Percentiles rank a stretch among this genome's conserved stretches.
phyloP scores from a whole-genome alignment of 2,888 invertebrate genomes.

The Sepiola atlantica region DNA sequence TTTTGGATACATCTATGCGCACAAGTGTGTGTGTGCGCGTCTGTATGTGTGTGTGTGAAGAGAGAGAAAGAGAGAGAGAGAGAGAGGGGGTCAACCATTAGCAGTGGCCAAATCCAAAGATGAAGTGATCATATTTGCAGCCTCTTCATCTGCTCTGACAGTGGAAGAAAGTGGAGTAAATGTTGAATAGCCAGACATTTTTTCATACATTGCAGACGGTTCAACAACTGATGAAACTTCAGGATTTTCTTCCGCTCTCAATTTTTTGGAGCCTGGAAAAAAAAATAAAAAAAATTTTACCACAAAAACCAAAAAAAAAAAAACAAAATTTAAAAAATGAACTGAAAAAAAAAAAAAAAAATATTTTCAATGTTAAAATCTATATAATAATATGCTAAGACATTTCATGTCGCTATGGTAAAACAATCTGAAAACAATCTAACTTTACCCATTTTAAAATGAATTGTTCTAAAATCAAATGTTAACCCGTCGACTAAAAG shows the following conservation, averaged over 20 bases:
- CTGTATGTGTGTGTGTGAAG: background rate
- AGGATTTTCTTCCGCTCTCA: background rate
- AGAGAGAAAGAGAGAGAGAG: too few relatives aligned
- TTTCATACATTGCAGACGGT: slow-evolving; percentile 2
- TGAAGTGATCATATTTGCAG: background rate
- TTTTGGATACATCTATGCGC: too few relatives aligned
- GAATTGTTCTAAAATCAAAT: too few relatives aligned
- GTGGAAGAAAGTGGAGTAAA: slow-evolving; percentile 20
- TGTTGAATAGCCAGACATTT: slow-evolving; percentile 8
- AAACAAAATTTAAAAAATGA: too few relatives aligned
- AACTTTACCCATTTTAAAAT: too few relatives aligned
- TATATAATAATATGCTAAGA: too few relatives aligned
- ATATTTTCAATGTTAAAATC: too few relatives aligned
- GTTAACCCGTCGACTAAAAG: too few relatives aligned
- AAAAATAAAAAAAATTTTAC: background rate
- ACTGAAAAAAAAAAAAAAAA: background rate
- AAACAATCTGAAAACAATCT: too few relatives aligned
- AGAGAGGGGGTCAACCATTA: background rate
- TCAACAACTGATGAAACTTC: background rate
- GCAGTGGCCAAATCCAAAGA: slow-evolving; percentile 4
- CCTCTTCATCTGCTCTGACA: background rate
- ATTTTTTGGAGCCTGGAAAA: slow-evolving; percentile 18
- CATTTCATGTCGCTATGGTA: too few relatives aligned
- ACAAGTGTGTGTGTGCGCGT: background rate
- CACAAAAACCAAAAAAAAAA: background rate